Percentiles rank a stretch among this genome's conserved stretches.
These are phyloP conservation scores for Drosophila novamexicana DNA, from an alignment of 1,140 invertebrate genomes.

Conservation along the genomic window DNA sequence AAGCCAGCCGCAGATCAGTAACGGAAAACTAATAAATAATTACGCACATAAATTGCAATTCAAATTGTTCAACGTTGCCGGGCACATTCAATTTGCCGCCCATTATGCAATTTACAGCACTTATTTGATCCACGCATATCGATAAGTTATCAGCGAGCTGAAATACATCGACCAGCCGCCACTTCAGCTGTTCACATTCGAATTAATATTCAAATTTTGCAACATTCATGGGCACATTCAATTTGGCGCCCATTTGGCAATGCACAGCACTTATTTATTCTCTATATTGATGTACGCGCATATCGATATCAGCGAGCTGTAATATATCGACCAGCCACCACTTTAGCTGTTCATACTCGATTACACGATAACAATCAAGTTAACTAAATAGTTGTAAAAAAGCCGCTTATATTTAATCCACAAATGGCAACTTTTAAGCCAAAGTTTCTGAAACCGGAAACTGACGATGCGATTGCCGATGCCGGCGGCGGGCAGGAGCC, in stretches of 20 bases:
- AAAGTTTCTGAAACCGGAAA: conserved; percentile 69
- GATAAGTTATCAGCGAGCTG: neutral
- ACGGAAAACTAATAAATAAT: neutral
- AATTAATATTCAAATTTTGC: too few relatives aligned
- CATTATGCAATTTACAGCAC: neutral
- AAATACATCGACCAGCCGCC: neutral
- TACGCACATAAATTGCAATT: neutral
- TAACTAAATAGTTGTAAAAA: conserved; percentile 12
- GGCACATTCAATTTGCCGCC: neutral
- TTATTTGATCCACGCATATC: neutral
- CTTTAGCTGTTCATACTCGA: neutral
- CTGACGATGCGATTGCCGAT: conserved; percentile 65
- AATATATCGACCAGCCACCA: neutral
- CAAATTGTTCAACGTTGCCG: neutral
- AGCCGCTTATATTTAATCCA: too few relatives aligned
- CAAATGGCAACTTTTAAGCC: conserved; percentile 67
- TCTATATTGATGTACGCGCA: too few relatives aligned
- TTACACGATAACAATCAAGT: conserved; percentile 1
- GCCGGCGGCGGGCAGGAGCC: conserved; percentile 33
- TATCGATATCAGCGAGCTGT: neutral
- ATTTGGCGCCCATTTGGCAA: neutral
- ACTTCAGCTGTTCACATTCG: neutral
- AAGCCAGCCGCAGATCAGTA: too few relatives aligned
- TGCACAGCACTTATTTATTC: neutral
- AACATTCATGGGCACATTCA: neutral